A percentile compares a stretch with the other conserved stretches of the same genome.
These are phyloP conservation scores for Dione vanillae DNA, from an alignment of 2,888 invertebrate species.

Conservation along the genomic window DNA sequence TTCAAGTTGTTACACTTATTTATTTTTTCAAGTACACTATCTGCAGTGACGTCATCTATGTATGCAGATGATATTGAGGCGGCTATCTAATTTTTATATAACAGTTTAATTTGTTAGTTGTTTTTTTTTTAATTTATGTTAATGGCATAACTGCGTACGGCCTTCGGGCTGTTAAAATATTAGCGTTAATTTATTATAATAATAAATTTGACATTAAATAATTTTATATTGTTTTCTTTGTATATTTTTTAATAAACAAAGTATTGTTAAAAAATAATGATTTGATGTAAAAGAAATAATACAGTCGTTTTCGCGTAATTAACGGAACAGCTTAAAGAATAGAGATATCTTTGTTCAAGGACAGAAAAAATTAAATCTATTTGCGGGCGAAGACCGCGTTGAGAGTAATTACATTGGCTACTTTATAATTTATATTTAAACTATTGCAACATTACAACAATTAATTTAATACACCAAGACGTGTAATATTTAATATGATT, in stretches of 20 bases:
- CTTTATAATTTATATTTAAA: conserved; percentile 21
- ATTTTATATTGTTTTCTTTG: too few species aligned
- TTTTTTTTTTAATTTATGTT: background rate
- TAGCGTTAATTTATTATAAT: background rate
- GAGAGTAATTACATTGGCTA: conserved; percentile 14
- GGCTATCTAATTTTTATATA: conserved; percentile 27
- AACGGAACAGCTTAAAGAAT: conserved; percentile 36
- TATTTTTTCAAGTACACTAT: conserved; percentile 41
- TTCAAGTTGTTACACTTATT: conserved; percentile 30
- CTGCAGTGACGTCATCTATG: conserved; percentile 46
- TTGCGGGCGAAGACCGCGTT: conserved; percentile 36
- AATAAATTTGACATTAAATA: background rate
- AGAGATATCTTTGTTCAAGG: conserved; percentile 42
- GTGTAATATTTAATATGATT: conserved; percentile 14
- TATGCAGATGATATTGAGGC: conserved; percentile 45
- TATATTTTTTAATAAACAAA: background rate
- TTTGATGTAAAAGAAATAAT: conserved; percentile 17
- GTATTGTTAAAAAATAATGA: background rate
- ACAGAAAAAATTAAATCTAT: conserved; percentile 37
- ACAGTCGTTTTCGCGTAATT: conserved; percentile 33
- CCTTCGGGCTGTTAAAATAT: conserved; percentile 5
- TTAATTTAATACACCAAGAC: conserved; percentile 11
- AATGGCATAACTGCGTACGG: background rate
- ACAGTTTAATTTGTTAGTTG: background rate
- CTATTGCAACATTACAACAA: conserved; percentile 18